Percentiles rank a stretch among this genome's conserved stretches.
These are phyloP conservation scores for Oncopodura yosiiana DNA, from an alignment of 1,140 invertebrate genomes.

Conservation along the genomic window DNA sequence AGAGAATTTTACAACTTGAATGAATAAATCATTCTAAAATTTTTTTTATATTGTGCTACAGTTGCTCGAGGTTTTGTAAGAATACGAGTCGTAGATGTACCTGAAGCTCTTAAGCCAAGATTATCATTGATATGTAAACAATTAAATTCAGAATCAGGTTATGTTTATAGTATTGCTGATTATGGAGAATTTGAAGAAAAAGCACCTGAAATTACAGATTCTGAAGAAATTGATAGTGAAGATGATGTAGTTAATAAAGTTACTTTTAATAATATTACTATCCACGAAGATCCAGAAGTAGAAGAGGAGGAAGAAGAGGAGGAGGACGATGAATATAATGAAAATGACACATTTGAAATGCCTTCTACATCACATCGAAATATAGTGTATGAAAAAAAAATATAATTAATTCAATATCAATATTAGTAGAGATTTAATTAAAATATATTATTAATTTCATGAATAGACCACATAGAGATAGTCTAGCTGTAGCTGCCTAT, in stretches of 20 bases:
- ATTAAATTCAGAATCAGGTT: not conserved
- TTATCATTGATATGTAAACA: not conserved
- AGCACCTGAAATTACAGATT: constrained; percentile 1
- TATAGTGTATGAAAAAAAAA: too few relatives aligned
- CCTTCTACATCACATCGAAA: too few relatives aligned
- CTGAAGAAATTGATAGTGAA: not conserved
- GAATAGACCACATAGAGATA: too few relatives aligned
- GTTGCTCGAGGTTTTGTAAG: constrained; percentile 36
- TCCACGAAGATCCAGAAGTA: not conserved
- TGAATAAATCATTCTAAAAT: not conserved
- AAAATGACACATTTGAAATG: too few relatives aligned
- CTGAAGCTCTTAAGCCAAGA: constrained; percentile 9
- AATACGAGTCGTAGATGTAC: constrained; percentile 35
- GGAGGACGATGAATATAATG: too few relatives aligned
- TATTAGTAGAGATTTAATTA: too few relatives aligned
- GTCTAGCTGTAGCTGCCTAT: too few relatives aligned
- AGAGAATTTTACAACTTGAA: not conserved
- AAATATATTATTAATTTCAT: too few relatives aligned
- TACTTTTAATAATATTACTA: not conserved
- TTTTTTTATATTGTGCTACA: not conserved
- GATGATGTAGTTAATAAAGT: not conserved
- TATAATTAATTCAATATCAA: too few relatives aligned
- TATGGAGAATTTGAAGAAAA: constrained; percentile 8
- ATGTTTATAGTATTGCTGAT: constrained; percentile 3
- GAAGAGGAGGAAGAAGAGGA: not conserved